A percentile compares a stretch with the other conserved stretches of the same genome.
Conservation (phyloP, 2,888 invertebrate species). For the Megaustenia siamemsis region DNA sequence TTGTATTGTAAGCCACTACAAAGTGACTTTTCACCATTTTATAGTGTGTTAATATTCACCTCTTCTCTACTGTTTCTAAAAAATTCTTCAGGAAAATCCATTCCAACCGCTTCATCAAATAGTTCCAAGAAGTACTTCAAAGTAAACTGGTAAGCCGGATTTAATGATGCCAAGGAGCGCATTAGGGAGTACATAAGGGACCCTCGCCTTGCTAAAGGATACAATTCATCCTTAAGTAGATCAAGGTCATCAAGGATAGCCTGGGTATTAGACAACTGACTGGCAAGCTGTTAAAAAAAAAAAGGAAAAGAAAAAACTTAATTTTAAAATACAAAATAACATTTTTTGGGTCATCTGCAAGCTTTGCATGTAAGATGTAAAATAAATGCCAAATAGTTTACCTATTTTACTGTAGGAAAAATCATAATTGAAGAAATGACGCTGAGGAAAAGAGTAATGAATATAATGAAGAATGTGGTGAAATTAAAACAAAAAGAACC, state of each 20-base stretch:
- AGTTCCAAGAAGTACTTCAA: constrained; percentile 75
- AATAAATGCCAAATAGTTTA: no score
- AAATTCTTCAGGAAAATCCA: constrained; percentile 70
- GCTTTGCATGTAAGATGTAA: no score
- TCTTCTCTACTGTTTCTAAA: constrained; percentile 36
- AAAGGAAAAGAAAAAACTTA: background rate
- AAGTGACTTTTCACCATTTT: no score
- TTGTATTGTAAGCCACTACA: no score
- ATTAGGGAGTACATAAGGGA: constrained; percentile 76
- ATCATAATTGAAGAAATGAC: no score
- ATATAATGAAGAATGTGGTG: no score
- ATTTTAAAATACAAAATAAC: no score
- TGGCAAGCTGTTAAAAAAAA: constrained; percentile 64
- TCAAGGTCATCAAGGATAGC: constrained; percentile 74
- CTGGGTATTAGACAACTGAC: constrained; percentile 68
- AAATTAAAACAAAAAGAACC: no score
- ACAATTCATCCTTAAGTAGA: constrained; percentile 75
- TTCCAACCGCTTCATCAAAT: constrained; percentile 78
- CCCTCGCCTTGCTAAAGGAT: constrained; percentile 75
- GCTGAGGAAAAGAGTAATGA: no score
- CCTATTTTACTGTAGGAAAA: no score
- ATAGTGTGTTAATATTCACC: no score
- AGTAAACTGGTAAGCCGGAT: constrained; percentile 77
- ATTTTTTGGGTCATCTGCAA: no score
- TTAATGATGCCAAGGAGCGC: constrained; percentile 71